phyloP scores from a whole-genome alignment of 2,113 vertebrate species.

The Sinocyclocheilus maitianheensis region DNA sequence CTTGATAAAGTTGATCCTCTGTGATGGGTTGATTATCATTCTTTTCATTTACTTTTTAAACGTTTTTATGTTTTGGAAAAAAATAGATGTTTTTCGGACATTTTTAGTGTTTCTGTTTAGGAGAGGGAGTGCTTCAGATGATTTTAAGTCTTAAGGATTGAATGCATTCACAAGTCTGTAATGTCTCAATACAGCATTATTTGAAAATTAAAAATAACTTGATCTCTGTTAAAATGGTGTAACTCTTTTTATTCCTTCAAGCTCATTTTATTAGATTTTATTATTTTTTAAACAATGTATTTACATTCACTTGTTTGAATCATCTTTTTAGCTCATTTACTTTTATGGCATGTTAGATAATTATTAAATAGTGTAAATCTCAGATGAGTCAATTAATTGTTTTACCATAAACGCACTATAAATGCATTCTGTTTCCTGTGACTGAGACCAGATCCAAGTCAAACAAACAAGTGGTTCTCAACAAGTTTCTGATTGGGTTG shows the following conservation, averaged over 20 bases:
- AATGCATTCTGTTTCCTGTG: not conserved
- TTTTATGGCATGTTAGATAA: not conserved
- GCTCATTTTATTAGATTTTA: not conserved
- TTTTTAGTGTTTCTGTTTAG: conserved; percentile 67
- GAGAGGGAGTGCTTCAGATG: conserved; percentile 69
- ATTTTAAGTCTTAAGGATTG: conserved; percentile 75
- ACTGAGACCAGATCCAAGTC: not conserved
- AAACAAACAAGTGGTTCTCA: not conserved
- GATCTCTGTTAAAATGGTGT: conserved; percentile 65
- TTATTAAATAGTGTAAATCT: not conserved
- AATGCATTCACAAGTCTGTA: conserved; percentile 72
- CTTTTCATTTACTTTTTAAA: conserved; percentile 54
- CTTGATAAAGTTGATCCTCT: conserved; percentile 62
- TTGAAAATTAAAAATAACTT: conserved; percentile 76
- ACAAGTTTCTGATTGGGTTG: not conserved
- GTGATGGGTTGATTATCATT: conserved; percentile 64
- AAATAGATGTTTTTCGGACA: conserved; percentile 58
- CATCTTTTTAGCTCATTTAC: not conserved
- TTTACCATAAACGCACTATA: not conserved
- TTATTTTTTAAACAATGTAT: not conserved
- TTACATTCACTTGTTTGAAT: not conserved
- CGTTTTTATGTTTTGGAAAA: conserved; percentile 57
- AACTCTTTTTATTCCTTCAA: conserved; percentile 5
- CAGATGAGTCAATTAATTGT: not conserved
- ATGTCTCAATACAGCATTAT: conserved; percentile 78